phyloP scores from a whole-genome alignment of 2,888 invertebrate species.

The Anarsia innoxiella region DNA sequence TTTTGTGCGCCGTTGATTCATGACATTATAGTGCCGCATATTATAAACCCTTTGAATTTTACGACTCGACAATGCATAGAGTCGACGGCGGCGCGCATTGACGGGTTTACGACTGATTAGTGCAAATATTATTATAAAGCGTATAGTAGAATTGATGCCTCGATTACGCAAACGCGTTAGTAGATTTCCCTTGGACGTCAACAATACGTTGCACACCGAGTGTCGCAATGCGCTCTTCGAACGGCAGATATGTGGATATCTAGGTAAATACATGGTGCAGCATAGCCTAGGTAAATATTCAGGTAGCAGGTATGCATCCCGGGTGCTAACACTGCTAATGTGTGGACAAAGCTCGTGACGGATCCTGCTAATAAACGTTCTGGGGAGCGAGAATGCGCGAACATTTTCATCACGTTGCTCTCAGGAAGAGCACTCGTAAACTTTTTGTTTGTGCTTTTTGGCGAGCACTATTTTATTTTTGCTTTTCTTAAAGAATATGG shows the following conservation, averaged over 20 bases:
- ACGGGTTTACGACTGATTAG: slow-evolving; percentile 43
- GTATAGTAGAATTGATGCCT: slow-evolving; percentile 46
- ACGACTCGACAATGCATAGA: background rate
- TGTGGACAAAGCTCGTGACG: slow-evolving; percentile 68
- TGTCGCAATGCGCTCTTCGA: slow-evolving; percentile 37
- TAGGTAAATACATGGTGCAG: slow-evolving; percentile 51
- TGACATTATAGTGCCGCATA: slow-evolving; percentile 3
- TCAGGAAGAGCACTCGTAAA: slow-evolving; percentile 17
- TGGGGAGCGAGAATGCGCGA: slow-evolving; percentile 55
- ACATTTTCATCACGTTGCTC: slow-evolving; percentile 35
- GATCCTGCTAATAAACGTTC: slow-evolving; percentile 68
- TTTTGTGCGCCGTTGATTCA: slow-evolving; percentile 7
- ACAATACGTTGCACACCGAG: slow-evolving; percentile 56
- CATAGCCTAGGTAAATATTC: slow-evolving; percentile 53
- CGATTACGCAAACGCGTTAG: slow-evolving; percentile 50
- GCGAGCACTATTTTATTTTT: too few species aligned
- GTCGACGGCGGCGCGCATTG: slow-evolving; percentile 17
- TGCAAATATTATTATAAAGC: slow-evolving; percentile 27
- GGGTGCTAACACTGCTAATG: slow-evolving; percentile 70
- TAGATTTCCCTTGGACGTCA: slow-evolving; percentile 63
- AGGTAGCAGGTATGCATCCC: slow-evolving; percentile 45
- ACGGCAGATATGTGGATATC: slow-evolving; percentile 38
- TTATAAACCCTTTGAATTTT: slow-evolving; percentile 2
- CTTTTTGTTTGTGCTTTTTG: slow-evolving; percentile 31
- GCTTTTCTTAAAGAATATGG: too few species aligned